Conservation (phyloP, 92 coral and sea anemone species). For the Virgularia gustaviana region DNA sequence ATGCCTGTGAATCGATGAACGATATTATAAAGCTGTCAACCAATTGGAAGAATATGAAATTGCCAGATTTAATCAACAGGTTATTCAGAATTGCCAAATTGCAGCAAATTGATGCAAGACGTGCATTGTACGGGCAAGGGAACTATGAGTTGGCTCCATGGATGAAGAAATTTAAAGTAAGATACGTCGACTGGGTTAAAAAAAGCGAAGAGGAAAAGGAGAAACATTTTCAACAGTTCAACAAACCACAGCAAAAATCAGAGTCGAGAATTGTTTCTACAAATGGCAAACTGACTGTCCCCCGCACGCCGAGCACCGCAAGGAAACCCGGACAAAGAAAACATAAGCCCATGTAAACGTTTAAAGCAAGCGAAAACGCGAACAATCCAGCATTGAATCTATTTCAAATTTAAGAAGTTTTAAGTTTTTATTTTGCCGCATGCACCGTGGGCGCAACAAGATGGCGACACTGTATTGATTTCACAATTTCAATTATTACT, state of each 20-base stretch:
- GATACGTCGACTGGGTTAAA: background rate
- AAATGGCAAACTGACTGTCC: background rate
- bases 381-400: too few relatives aligned
- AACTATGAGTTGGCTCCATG: background rate
- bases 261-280: background rate
- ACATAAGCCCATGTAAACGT: too few relatives aligned
- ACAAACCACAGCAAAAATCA: too few relatives aligned
- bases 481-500: too few relatives aligned
- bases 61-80: background rate
- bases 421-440: too few relatives aligned
- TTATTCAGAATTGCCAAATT: background rate
- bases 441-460: too few relatives aligned
- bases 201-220: background rate
- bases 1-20: constrained; percentile 5
- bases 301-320: background rate
- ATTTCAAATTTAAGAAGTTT: too few relatives aligned
- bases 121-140: background rate
- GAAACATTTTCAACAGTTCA: background rate
- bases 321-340: constrained; percentile 1
- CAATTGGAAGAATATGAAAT: constrained; percentile 2
- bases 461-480: too few relatives aligned
- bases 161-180: background rate
- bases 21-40: constrained; percentile 1
- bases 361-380: too few relatives aligned
- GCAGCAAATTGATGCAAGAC: background rate